Evolutionary conservation across 2,797 vertebrate species (phyloP), one percentile per base, ranked within the genome.

Genomic region (Sibirionetta formosa): DNA sequence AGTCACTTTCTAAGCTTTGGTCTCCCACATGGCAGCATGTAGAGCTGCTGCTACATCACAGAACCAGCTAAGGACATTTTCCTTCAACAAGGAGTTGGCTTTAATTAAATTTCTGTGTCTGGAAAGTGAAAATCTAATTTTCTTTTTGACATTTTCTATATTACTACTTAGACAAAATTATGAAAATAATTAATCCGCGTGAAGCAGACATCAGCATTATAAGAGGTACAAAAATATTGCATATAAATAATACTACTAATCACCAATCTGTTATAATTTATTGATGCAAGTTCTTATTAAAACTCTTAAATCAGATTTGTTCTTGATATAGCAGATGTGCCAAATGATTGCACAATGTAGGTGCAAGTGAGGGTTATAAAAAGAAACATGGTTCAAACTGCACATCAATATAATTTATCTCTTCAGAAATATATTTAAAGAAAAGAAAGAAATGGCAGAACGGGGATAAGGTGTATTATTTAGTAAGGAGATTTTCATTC

Each of bases 131-230:
- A 98, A 97, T 96, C 87, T 94, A 80, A 95, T 96, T 97, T 97
- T 97, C 96, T 96, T 96, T 97, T 91, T 97, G 95, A 93, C 94
- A 91, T 97, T 96, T 96, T 97, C 94, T 96, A 64, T 86, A 94
- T 97, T 95, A 95, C 57, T 93, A 53, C 78, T 96, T 95, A 93
- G 94, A 93, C 68, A 92, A 91, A 97, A 88, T 93, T 97, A 95
- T 96, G 90, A 88, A 97, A 97, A 97, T 97, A 97, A 96, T 97
- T 95, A 96, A 97, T 97, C 96, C 93, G 96, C 72, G 22, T 93
- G 86, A 97, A 97, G 90, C 66, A 95, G 91, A 70, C 78, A 94
- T 94, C 88, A 66, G 86, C 79, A 95, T 94, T 96, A 90, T 90
- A 94, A 89, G 76, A 61, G 58, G 42, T 92, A 68, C 71, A 84